These are phyloP conservation scores for Cacajao melanocephalus DNA, from an alignment of 2,797 vertebrate species.

Conservation along the genomic window DNA sequence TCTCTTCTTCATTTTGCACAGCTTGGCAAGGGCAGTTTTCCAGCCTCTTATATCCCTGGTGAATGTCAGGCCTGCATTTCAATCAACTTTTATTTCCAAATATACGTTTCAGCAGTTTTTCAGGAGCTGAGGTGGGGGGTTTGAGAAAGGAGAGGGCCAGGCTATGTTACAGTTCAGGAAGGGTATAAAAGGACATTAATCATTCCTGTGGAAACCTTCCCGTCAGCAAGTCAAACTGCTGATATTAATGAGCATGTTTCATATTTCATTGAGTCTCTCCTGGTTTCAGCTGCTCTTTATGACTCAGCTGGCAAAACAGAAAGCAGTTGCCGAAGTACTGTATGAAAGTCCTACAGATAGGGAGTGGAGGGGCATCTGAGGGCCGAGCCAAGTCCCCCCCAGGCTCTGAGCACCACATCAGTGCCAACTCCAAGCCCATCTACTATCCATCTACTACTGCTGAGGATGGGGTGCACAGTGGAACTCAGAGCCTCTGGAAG, in stretches of 20 bases:
- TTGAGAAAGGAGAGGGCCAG: conserved; percentile 60
- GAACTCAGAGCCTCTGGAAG: not conserved
- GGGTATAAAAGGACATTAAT: conserved; percentile 82
- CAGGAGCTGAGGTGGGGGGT: conserved; percentile 59
- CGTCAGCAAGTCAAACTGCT: conserved; percentile 81
- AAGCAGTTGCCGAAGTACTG: conserved; percentile 51
- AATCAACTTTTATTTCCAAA: conserved; percentile 82
- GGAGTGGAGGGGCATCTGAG: conserved; percentile 50
- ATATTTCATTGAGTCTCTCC: conserved; percentile 81
- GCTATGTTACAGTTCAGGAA: conserved; percentile 74
- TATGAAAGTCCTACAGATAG: conserved; percentile 62
- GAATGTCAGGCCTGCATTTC: conserved; percentile 77
- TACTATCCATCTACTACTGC: not conserved
- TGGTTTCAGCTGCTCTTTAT: conserved; percentile 76
- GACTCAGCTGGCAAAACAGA: conserved; percentile 76
- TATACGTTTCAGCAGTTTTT: conserved; percentile 81
- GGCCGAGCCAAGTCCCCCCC: not conserved
- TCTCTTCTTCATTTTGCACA: conserved; percentile 56
- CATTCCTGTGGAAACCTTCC: conserved; percentile 80
- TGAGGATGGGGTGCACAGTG: not conserved
- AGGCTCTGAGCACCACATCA: not conserved
- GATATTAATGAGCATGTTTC: conserved; percentile 80
- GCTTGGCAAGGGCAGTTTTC: conserved; percentile 62
- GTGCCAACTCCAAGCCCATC: not conserved
- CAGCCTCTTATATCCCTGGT: conserved; percentile 64